phyloP scores from a whole-genome alignment of 2,888 invertebrate genomes.

The Cetonia aurata region DNA sequence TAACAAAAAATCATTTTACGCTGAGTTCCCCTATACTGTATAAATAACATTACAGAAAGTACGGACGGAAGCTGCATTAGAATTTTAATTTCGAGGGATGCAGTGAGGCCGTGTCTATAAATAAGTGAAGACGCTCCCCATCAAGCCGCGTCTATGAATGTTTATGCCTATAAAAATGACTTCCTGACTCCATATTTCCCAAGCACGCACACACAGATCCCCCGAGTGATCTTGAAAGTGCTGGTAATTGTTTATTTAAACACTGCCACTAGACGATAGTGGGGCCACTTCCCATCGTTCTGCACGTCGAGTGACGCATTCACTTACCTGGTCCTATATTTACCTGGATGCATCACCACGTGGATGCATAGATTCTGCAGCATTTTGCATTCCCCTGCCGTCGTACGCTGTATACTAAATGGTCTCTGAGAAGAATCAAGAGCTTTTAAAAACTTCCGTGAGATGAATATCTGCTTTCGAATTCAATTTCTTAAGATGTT shows the following conservation, averaged over 20 bases:
- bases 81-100: constrained; percentile 31
- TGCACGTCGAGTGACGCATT: constrained; percentile 19
- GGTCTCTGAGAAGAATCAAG: constrained; percentile 8
- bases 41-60: no score
- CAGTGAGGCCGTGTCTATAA: constrained; percentile 38
- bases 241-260: constrained; percentile 48
- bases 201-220: constrained; percentile 40
- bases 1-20: no score
- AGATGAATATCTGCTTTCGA: constrained; percentile 1
- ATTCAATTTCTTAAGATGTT: constrained; percentile 1
- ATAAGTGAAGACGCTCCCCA: constrained; percentile 38
- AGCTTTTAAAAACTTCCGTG: constrained; percentile 14
- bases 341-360: not conserved
- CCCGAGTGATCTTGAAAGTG: constrained; percentile 41
- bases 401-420: not conserved
- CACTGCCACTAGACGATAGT: constrained; percentile 26
- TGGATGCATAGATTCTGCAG: not conserved
- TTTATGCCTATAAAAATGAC: constrained; percentile 40
- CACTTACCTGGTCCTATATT: constrained; percentile 12
- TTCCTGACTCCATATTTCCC: constrained; percentile 40
- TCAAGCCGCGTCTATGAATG: constrained; percentile 23
- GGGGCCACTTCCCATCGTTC: constrained; percentile 21
- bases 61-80: constrained; percentile 14
- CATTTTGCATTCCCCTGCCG: constrained; percentile 12
- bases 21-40: no score